Percentiles rank a stretch among this genome's conserved stretches.
phyloP scores from a whole-genome alignment of 2,797 vertebrate species.

The Scleropages formosus region DNA sequence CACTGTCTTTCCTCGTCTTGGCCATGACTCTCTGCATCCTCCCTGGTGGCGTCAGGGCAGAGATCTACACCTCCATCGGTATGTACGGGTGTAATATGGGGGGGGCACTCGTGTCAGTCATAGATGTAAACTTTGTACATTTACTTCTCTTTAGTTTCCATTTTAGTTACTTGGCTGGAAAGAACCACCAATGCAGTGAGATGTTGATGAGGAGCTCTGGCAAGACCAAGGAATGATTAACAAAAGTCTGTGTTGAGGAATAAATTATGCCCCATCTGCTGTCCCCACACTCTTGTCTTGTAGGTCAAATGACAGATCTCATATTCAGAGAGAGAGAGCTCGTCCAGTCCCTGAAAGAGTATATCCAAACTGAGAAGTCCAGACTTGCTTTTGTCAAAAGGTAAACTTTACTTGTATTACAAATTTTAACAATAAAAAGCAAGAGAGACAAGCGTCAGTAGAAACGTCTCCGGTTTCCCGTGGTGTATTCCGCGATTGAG shows the following conservation, averaged over 20 bases:
- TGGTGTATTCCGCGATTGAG: no score
- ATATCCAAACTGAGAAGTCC: constrained; percentile 85
- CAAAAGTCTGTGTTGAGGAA: no score
- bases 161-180: background rate
- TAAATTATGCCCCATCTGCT: background rate
- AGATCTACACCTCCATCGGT: constrained; percentile 90
- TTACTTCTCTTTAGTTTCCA: background rate
- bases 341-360: constrained; percentile 88
- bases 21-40: constrained; percentile 55
- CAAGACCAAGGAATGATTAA: no score
- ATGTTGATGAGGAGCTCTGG: background rate
- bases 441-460: no score
- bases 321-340: constrained; percentile 90
- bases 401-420: constrained; percentile 54
- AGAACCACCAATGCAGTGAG: background rate
- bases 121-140: no score
- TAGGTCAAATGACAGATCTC: constrained; percentile 96
- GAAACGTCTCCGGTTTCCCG: no score
- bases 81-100: constrained; percentile 29
- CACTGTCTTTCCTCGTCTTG: constrained; percentile 39
- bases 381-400: constrained; percentile 88
- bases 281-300: constrained; percentile 15
- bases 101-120: no score
- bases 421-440: background rate
- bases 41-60: constrained; percentile 61